phyloP scores from a whole-genome alignment of 2,113 vertebrate genomes.

The Oceanites oceanicus region DNA sequence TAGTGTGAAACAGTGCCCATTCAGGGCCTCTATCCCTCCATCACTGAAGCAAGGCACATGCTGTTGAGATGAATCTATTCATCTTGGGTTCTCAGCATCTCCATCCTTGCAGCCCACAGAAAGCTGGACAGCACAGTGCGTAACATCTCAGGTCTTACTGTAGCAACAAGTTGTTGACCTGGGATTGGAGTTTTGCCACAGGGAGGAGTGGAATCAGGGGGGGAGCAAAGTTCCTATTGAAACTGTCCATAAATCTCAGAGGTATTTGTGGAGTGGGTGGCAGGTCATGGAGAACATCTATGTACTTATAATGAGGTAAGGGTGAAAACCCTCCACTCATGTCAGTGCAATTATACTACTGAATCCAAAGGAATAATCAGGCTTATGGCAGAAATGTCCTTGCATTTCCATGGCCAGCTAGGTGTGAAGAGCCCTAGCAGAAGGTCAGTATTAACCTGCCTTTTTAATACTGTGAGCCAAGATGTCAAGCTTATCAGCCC shows the following conservation, averaged over 20 bases:
- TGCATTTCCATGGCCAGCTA: background rate
- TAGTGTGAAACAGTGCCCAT: background rate
- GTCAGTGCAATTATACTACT: background rate
- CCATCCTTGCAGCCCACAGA: background rate
- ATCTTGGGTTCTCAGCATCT: background rate
- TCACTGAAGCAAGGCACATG: background rate
- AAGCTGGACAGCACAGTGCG: background rate
- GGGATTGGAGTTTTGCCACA: background rate
- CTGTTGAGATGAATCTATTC: background rate
- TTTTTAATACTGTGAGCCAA: background rate
- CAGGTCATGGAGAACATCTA: background rate
- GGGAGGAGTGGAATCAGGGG: background rate
- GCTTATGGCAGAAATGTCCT: background rate
- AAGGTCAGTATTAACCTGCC: slow-evolving; percentile 32
- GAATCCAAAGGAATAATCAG: background rate
- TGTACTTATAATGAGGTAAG: background rate
- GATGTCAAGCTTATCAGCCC: background rate
- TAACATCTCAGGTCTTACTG: background rate
- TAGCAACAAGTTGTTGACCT: background rate
- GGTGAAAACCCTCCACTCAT: background rate
- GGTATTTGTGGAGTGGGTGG: background rate
- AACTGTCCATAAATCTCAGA: background rate
- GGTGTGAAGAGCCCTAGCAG: background rate
- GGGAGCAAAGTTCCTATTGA: background rate
- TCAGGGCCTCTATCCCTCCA: background rate